Conservation (phyloP, 23 tunicate genomes). For the Diplosoma virens region DNA sequence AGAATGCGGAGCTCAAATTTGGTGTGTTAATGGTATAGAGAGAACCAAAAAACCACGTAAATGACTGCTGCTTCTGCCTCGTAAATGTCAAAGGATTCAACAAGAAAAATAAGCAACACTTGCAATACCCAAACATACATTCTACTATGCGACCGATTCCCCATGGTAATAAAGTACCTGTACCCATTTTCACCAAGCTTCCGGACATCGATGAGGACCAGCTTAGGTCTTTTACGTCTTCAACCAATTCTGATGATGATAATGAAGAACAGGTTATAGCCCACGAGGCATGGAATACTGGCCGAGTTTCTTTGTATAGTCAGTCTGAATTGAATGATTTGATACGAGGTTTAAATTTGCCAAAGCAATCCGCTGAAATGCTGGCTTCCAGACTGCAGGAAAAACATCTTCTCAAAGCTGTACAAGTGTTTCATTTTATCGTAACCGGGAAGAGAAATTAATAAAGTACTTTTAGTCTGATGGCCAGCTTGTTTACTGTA, state of each 20-base stretch:
- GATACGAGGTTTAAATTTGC: slow-evolving; percentile 39
- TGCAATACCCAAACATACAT: no score
- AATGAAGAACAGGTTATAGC: slow-evolving; percentile 20
- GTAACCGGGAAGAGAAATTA: slow-evolving; percentile 18
- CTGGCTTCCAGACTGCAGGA: slow-evolving; percentile 32
- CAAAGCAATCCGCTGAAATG: no score
- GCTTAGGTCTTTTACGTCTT: slow-evolving; percentile 12
- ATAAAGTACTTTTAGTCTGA: no score
- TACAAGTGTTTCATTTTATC: slow-evolving; percentile 43
- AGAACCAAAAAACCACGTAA: slow-evolving; percentile 24
- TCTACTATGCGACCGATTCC: slow-evolving; percentile 24
- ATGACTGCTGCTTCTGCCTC: slow-evolving; percentile 30
- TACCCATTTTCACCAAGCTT: slow-evolving; percentile 27
- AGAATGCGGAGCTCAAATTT: slow-evolving; percentile 4
- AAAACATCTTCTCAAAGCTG: slow-evolving; percentile 39
- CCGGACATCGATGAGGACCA: slow-evolving; percentile 10
- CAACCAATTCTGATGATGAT: slow-evolving; percentile 11
- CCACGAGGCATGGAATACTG: slow-evolving; percentile 14
- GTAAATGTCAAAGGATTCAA: no score
- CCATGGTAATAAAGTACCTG: slow-evolving; percentile 13
- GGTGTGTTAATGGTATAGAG: slow-evolving; percentile 7
- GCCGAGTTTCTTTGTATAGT: slow-evolving; percentile 19
- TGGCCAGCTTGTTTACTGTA: no score
- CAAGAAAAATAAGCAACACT: slow-evolving; percentile 8
- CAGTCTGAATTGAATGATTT: slow-evolving; percentile 27